Evolutionary conservation across 2,888 invertebrate species (phyloP).

Genomic region (Galerucella calmariensis): DNA sequence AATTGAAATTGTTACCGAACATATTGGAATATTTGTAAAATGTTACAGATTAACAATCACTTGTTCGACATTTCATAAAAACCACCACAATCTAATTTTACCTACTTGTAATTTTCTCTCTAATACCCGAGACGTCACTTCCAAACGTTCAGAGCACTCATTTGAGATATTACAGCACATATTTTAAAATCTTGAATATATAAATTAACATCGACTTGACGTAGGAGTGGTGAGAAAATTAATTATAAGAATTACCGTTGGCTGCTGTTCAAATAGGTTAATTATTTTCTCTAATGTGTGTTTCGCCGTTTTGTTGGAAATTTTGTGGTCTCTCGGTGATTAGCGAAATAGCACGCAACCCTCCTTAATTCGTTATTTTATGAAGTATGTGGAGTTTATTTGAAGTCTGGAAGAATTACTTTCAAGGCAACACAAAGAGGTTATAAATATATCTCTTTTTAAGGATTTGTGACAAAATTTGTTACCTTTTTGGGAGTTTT

Average conservation of each 20-base stretch:
- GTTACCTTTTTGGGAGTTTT: too few relatives aligned
- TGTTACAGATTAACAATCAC: background rate
- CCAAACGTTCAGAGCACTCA: constrained; percentile 12
- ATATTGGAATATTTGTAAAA: background rate
- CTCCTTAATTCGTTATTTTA: constrained; percentile 13
- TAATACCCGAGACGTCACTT: constrained; percentile 9
- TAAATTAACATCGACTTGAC: constrained; percentile 25
- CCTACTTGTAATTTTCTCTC: background rate
- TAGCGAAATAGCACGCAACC: constrained; percentile 5
- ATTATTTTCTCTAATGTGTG: constrained; percentile 27
- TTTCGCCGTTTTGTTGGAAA: constrained; percentile 22
- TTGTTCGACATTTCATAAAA: constrained; percentile 5
- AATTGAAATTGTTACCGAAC: background rate
- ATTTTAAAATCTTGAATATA: constrained; percentile 28
- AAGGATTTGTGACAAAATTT: too few relatives aligned
- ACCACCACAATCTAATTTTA: constrained; percentile 7
- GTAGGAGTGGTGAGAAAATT: constrained; percentile 25
- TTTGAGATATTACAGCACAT: constrained; percentile 27
- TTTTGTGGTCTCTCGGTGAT: constrained; percentile 17
- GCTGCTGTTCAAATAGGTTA: constrained; percentile 18
- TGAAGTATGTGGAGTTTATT: background rate
- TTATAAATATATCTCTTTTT: too few relatives aligned
- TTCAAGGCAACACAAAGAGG: too few relatives aligned
- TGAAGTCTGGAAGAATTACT: background rate
- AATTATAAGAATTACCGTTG: constrained; percentile 26